Conservation (phyloP, 2,888 invertebrate genomes). For the Lamellibrachia satsuma region DNA sequence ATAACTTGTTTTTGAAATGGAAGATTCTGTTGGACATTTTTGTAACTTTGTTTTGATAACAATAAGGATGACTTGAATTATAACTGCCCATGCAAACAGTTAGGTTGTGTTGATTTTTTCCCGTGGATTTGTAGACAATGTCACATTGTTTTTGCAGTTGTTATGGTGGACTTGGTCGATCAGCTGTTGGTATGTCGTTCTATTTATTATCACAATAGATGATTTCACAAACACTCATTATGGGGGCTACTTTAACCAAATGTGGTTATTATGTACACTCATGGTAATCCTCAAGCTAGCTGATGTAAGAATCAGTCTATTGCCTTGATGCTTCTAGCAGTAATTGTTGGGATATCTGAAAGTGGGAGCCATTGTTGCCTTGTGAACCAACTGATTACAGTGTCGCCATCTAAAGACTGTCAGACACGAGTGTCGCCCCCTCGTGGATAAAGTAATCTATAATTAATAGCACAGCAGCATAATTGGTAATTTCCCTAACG, state of each 20-base stretch:
- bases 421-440: background rate
- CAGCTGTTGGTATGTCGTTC: constrained; percentile 49
- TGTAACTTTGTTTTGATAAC: too few relatives aligned
- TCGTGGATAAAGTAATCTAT: background rate
- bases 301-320: background rate
- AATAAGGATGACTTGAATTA: background rate
- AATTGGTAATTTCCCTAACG: too few relatives aligned
- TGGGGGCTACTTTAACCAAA: background rate
- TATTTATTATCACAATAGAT: too few relatives aligned
- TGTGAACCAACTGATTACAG: background rate
- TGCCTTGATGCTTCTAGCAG: background rate
- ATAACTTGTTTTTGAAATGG: background rate
- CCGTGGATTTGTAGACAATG: background rate
- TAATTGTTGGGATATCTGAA: too few relatives aligned
- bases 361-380: too few relatives aligned
- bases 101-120: background rate
- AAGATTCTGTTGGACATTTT: background rate
- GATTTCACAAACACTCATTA: background rate
- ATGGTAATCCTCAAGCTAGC: background rate
- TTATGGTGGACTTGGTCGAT: constrained; percentile 56
- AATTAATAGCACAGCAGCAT: background rate
- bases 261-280: background rate
- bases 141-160: constrained; percentile 47
- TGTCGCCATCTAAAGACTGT: background rate
- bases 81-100: background rate